phyloP scores from a whole-genome alignment of 2,888 invertebrate species.

The Drosophila rellima region DNA sequence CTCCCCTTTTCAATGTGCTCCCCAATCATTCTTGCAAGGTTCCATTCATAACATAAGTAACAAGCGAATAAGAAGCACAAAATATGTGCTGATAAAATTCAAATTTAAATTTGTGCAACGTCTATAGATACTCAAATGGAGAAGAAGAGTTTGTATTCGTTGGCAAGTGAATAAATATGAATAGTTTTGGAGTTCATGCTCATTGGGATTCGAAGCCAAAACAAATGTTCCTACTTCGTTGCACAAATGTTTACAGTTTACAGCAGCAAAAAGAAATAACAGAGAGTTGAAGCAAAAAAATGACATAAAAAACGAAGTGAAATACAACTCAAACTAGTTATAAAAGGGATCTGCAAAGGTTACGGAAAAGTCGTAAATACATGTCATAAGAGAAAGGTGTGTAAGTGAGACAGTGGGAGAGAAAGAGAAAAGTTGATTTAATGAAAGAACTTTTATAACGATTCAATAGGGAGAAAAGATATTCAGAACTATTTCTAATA shows the following conservation, averaged over 20 bases:
- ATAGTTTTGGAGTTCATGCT: slow-evolving; percentile 47
- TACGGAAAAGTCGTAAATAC: slow-evolving; percentile 3
- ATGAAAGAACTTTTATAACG: slow-evolving; percentile 14
- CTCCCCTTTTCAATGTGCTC: neutral
- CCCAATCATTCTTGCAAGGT: neutral
- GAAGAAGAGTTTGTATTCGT: too few species aligned
- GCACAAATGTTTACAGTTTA: slow-evolving; percentile 71
- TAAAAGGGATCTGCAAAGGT: slow-evolving; percentile 14
- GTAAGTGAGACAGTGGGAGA: neutral
- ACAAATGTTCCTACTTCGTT: slow-evolving; percentile 77
- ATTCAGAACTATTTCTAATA: neutral
- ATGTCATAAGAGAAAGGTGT: neutral
- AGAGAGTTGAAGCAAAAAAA: slow-evolving; percentile 10
- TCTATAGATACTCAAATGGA: slow-evolving; percentile 4
- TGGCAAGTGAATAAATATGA: neutral
- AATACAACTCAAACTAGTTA: slow-evolving; percentile 20
- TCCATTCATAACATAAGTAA: slow-evolving; percentile 35
- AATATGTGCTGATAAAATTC: slow-evolving; percentile 73
- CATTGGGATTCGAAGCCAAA: slow-evolving; percentile 69
- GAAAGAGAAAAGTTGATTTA: neutral
- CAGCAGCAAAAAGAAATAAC: slow-evolving; percentile 30
- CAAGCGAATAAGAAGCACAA: slow-evolving; percentile 67
- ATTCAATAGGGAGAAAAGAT: neutral
- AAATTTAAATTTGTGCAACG: slow-evolving; percentile 72
- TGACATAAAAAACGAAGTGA: slow-evolving; percentile 27